These are phyloP conservation scores for Alcedo quadribrachys DNA, from an alignment of 2,797 vertebrate genomes.

Conservation along the genomic window DNA sequence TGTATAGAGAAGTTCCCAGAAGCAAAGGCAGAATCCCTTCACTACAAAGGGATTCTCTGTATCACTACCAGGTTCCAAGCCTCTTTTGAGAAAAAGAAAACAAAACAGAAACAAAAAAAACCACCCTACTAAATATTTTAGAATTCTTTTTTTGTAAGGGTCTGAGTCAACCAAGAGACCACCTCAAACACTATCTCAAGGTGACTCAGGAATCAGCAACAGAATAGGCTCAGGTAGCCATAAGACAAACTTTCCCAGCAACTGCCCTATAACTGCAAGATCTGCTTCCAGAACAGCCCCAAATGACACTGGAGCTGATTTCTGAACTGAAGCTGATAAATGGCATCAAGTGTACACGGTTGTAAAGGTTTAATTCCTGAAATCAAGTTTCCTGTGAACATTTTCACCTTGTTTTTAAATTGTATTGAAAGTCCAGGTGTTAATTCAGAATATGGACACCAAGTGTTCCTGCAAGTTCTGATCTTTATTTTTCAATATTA, in stretches of 20 bases:
- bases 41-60: neutral
- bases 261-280: neutral
- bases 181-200: neutral
- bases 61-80: neutral
- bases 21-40: neutral
- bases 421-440: neutral
- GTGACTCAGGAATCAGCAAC: neutral
- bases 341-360: fast-evolving
- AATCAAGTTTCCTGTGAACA: neutral
- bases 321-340: neutral
- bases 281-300: neutral
- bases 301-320: neutral
- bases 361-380: neutral
- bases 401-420: neutral
- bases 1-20: neutral
- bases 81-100: neutral
- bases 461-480: neutral
- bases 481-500: neutral
- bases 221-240: neutral
- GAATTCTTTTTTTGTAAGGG: neutral
- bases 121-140: too few relatives aligned
- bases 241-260: neutral
- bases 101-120: too few relatives aligned
- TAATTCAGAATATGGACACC: neutral
- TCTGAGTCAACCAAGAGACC: neutral